phyloP scores from a whole-genome alignment of 2,888 invertebrate species.

The Geophilus truncorum region DNA sequence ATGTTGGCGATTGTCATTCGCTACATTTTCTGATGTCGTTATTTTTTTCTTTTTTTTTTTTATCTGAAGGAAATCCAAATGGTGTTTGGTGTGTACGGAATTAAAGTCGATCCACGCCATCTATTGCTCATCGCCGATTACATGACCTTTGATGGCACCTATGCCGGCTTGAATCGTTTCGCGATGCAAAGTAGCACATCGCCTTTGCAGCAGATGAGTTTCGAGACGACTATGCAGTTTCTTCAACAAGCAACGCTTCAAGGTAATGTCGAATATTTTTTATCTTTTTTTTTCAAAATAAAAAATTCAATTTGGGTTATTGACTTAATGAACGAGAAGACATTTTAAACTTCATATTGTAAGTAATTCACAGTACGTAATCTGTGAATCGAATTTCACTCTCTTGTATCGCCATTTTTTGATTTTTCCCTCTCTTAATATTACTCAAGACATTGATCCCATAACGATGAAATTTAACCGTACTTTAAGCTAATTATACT shows the following conservation, averaged over 20 bases:
- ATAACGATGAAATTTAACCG: no score
- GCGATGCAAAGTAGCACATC: conserved; percentile 89
- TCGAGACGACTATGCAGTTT: conserved; percentile 86
- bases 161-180: conserved; percentile 80
- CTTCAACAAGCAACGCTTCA: conserved; percentile 68
- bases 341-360: no score
- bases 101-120: conserved; percentile 90
- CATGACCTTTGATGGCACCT: conserved; percentile 91
- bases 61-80: conserved; percentile 87
- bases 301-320: neutral
- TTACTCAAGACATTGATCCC: no score
- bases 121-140: conserved; percentile 90
- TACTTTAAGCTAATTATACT: no score
- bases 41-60: conserved; percentile 37
- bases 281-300: conserved; percentile 12
- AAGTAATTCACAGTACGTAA: no score
- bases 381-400: no score
- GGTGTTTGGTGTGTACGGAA: conserved; percentile 96
- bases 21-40: conserved; percentile 15
- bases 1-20: conserved; percentile 27
- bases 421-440: no score
- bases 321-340: neutral
- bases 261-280: conserved; percentile 49
- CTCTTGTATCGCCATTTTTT: no score
- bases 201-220: conserved; percentile 96